Conservation (phyloP, 2,888 invertebrate genomes). For the Drosophila prostipennis region DNA sequence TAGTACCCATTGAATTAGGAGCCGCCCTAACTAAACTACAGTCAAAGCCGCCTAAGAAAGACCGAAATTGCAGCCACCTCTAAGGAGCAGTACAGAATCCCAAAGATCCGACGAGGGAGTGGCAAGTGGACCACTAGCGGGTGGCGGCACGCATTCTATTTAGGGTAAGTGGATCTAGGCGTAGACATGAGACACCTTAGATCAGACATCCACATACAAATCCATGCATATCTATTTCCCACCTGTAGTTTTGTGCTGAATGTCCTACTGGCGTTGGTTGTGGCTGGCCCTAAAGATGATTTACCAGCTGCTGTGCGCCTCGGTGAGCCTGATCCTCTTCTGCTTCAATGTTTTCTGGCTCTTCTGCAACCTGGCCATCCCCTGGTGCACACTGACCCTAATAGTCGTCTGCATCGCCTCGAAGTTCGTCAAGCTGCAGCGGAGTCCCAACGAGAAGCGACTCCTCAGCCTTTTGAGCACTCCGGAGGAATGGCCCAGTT, state of each 20-base stretch:
- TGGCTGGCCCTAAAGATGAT: conserved; percentile 83
- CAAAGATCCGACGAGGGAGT: conserved; percentile 29
- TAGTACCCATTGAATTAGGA: background rate
- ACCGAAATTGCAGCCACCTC: background rate
- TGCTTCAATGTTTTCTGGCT: conserved; percentile 84
- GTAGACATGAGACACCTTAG: conserved; percentile 50
- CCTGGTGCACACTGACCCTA: conserved; percentile 82
- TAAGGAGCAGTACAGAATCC: background rate
- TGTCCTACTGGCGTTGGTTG: conserved; percentile 78
- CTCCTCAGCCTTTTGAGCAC: conserved; percentile 78
- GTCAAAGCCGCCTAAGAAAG: background rate
- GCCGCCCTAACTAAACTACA: background rate
- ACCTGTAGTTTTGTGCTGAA: conserved; percentile 64
- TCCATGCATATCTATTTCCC: conserved; percentile 14
- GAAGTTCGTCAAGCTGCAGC: conserved; percentile 83
- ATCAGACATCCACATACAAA: conserved; percentile 15
- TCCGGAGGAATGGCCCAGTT: conserved; percentile 81
- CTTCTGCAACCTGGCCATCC: conserved; percentile 83
- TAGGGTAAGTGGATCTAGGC: conserved; percentile 56
- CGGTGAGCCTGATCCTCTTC: conserved; percentile 80
- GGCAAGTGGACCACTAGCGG: conserved; percentile 46
- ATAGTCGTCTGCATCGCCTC: conserved; percentile 82
- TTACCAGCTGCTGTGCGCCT: conserved; percentile 82
- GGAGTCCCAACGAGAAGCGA: conserved; percentile 82
- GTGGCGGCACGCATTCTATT: conserved; percentile 58